A percentile compares a stretch with the other conserved stretches of the same genome.
Evolutionary conservation across 2,888 invertebrate species (phyloP).

Genomic region (Habroteleia sp.): DNA sequence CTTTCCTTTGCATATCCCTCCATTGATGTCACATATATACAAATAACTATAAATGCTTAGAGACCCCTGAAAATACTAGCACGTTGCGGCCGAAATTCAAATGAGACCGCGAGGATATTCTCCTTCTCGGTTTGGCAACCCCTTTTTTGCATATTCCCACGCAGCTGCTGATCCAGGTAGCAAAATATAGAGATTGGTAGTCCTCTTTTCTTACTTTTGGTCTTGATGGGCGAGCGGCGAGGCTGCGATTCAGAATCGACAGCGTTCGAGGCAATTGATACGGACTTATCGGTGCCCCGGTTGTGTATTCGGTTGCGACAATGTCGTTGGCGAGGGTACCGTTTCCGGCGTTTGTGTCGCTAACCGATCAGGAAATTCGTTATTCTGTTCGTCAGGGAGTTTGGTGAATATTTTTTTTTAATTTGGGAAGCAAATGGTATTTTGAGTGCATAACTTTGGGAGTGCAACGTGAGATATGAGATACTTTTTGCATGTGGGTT

Average conservation of each 20-base stretch:
- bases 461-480: too few relatives aligned
- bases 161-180: constrained; percentile 78
- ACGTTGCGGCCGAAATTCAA: constrained; percentile 79
- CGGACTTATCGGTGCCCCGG: too few relatives aligned
- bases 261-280: constrained; percentile 74
- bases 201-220: constrained; percentile 57
- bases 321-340: too few relatives aligned
- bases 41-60: constrained; percentile 58
- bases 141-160: constrained; percentile 80
- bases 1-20: constrained; percentile 40
- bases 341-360: too few relatives aligned
- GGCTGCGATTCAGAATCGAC: constrained; percentile 76
- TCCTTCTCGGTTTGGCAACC: constrained; percentile 78
- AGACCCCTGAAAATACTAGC: constrained; percentile 69
- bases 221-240: constrained; percentile 68
- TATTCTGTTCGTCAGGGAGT: too few relatives aligned
- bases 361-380: too few relatives aligned
- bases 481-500: too few relatives aligned
- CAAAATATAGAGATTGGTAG: constrained; percentile 70
- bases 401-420: too few relatives aligned
- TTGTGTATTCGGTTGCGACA: too few relatives aligned
- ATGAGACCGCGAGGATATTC: constrained; percentile 82
- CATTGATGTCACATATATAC: constrained; percentile 57
- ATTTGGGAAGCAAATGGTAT: too few relatives aligned
- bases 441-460: too few relatives aligned